A percentile compares a stretch with the other conserved stretches of the same genome.
phyloP scores from a whole-genome alignment of 2,888 invertebrate species.

The Coenonympha arcania region DNA sequence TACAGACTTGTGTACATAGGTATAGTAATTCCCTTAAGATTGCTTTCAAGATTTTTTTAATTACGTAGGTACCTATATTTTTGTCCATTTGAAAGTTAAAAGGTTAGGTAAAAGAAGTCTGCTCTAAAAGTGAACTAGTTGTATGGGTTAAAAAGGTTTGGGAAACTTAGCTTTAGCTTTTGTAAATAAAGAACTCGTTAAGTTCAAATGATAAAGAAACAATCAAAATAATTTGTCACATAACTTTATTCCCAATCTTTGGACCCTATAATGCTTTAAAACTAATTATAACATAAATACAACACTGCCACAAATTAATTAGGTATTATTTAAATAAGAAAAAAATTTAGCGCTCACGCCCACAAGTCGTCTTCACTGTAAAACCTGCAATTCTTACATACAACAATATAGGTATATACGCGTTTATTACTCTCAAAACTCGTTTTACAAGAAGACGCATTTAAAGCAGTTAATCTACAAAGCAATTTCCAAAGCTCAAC shows the following conservation, averaged over 20 bases:
- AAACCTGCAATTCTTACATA: conserved; percentile 42
- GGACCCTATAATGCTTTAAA: conserved; percentile 83
- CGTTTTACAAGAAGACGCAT: conserved; percentile 47
- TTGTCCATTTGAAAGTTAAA: too few relatives aligned
- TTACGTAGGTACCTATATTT: too few relatives aligned
- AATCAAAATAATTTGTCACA: conserved; percentile 69
- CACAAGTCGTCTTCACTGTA: conserved; percentile 39
- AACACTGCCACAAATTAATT: conserved; percentile 65
- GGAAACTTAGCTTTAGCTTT: too few relatives aligned
- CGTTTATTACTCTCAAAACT: conserved; percentile 32
- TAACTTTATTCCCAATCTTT: conserved; percentile 82
- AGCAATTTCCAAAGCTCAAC: conserved; percentile 61
- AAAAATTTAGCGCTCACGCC: conserved; percentile 41
- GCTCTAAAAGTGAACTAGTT: too few relatives aligned
- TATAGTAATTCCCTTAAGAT: too few relatives aligned
- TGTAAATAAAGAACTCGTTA: conserved; percentile 19
- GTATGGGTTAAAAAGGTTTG: too few relatives aligned
- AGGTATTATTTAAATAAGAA: conserved; percentile 49
- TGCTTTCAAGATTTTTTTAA: too few relatives aligned
- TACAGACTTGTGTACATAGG: too few relatives aligned
- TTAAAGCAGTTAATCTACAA: conserved; percentile 57
- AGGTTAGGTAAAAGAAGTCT: too few relatives aligned
- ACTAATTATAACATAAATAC: conserved; percentile 74
- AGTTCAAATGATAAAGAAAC: conserved; percentile 47
- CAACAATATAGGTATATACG: too few relatives aligned